Percentiles rank a stretch among this genome's conserved stretches.
phyloP scores from a whole-genome alignment of 1,140 invertebrate genomes.

The Eumeta japonica region DNA sequence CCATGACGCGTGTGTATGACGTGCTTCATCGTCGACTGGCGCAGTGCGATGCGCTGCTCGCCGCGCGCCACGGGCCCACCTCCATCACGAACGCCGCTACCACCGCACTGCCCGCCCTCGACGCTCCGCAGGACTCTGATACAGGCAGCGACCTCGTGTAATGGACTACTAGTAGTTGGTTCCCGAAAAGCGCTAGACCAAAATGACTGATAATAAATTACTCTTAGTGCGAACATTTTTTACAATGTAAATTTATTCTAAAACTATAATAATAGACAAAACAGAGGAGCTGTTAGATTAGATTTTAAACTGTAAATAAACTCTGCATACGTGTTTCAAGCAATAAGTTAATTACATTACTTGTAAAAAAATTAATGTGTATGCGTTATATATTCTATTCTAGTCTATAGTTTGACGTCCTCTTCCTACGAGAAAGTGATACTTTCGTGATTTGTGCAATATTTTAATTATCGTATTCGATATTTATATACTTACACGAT shows the following conservation, averaged over 20 bases:
- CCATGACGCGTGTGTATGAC: slow-evolving; percentile 52
- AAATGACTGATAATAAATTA: not conserved
- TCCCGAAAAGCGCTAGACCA: not conserved
- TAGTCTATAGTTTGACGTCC: too few species aligned
- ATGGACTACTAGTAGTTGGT: not conserved
- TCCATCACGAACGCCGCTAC: too few species aligned
- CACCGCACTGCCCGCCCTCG: not conserved
- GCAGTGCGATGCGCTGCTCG: slow-evolving; percentile 44
- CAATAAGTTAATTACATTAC: slow-evolving; percentile 40
- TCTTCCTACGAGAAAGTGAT: too few species aligned
- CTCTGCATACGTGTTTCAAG: slow-evolving; percentile 51
- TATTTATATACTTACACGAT: too few species aligned
- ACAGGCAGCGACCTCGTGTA: not conserved
- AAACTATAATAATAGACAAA: not conserved
- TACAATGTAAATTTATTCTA: not conserved
- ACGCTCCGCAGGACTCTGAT: not conserved
- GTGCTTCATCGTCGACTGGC: slow-evolving; percentile 44
- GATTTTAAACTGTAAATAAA: slow-evolving; percentile 5
- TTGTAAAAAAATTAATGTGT: too few species aligned
- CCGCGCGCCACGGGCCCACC: too few species aligned
- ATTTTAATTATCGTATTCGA: too few species aligned
- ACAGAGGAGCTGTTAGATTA: slow-evolving; percentile 4
- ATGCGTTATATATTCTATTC: too few species aligned
- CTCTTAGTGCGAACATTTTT: not conserved
- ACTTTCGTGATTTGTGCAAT: too few species aligned